Conservation (phyloP, 2,888 invertebrate species). For the Spatulosminthurus flaviceps region DNA sequence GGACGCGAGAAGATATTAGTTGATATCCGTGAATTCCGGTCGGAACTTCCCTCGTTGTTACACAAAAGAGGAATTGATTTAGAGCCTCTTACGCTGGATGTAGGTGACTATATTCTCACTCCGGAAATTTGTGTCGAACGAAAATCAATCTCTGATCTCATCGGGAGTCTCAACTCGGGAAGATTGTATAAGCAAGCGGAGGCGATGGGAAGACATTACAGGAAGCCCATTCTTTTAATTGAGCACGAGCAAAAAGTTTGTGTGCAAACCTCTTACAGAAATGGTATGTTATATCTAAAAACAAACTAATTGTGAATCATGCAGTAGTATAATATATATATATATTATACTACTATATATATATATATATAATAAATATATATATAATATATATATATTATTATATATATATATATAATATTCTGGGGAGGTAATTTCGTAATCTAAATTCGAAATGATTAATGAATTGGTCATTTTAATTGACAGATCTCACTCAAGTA, state of each 20-base stretch:
- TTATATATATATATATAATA: too few species aligned
- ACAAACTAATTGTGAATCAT: neutral
- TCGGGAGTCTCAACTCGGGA: slow-evolving; percentile 93
- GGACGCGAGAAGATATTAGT: slow-evolving; percentile 72
- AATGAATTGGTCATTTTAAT: slow-evolving; percentile 21
- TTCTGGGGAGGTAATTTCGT: too few species aligned
- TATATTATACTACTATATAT: too few species aligned
- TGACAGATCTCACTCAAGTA: slow-evolving; percentile 69
- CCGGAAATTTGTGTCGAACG: slow-evolving; percentile 97
- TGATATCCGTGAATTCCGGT: slow-evolving; percentile 97
- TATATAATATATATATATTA: too few species aligned
- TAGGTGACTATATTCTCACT: slow-evolving; percentile 97
- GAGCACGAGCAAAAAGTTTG: slow-evolving; percentile 96
- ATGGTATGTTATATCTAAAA: slow-evolving; percentile 38
- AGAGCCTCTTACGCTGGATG: slow-evolving; percentile 86
- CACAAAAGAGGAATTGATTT: slow-evolving; percentile 93
- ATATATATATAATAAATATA: too few species aligned
- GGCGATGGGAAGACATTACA: slow-evolving; percentile 89
- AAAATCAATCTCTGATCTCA: slow-evolving; percentile 94
- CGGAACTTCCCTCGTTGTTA: slow-evolving; percentile 92
- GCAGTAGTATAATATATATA: too few species aligned
- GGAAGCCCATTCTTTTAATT: slow-evolving; percentile 88
- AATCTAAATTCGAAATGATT: too few species aligned
- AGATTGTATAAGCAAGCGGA: slow-evolving; percentile 91
- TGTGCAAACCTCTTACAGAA: slow-evolving; percentile 75